These are phyloP conservation scores for Capricornis sumatraensis DNA, from an alignment of 2,113 vertebrate species.

Conservation along the genomic window DNA sequence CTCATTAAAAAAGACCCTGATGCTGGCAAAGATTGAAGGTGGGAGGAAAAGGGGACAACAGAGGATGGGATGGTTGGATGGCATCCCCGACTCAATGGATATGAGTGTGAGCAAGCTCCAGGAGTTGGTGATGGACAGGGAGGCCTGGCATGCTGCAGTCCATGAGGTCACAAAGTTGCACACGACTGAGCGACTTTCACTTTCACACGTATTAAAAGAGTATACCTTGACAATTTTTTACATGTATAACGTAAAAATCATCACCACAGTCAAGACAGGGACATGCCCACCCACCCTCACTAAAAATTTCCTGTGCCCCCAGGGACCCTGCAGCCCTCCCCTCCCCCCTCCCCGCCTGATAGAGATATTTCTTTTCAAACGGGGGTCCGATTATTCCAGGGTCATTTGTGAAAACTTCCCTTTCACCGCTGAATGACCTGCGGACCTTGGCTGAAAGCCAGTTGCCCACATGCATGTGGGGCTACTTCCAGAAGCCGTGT, in stretches of 20 bases:
- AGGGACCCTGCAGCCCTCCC: too few species aligned
- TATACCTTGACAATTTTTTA: background rate
- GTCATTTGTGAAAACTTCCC: background rate
- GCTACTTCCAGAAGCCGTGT: background rate
- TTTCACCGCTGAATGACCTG: background rate
- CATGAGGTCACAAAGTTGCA: background rate
- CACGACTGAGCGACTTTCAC: background rate
- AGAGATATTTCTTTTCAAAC: background rate
- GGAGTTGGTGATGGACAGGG: background rate
- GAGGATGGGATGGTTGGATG: background rate
- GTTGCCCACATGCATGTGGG: rapidly evolving
- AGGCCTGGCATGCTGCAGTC: rapidly evolving
- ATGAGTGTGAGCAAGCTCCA: rapidly evolving
- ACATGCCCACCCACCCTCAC: background rate
- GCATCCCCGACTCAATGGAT: background rate
- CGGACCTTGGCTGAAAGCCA: too few species aligned
- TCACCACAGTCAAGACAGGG: background rate
- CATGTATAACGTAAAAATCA: background rate
- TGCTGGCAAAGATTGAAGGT: background rate
- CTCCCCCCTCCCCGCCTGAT: too few species aligned
- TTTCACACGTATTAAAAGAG: background rate
- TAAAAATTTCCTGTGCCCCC: background rate
- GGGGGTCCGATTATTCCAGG: background rate
- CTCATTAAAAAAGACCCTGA: background rate
- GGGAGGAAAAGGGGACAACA: background rate